Base-by-base conservation (phyloP, 2,888 invertebrate species). In the Caenorhabditis virilis region DNA sequence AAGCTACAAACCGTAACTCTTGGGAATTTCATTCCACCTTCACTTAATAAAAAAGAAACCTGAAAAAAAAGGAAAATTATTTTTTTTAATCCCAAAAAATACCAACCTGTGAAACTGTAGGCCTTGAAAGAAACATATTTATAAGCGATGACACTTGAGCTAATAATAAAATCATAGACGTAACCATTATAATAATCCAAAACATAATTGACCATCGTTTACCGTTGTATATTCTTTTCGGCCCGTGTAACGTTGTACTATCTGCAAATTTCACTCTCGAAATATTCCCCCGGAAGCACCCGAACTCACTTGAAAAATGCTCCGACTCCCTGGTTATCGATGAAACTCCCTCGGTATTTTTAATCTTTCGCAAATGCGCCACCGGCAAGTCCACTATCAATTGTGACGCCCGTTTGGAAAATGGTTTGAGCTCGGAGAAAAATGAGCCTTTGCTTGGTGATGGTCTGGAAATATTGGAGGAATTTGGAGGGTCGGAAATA, bases 191-290 rank as follows among this genome's bases (percentile, higher is more conserved):
- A n/a, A 66, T 36, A 2, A 71, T 56, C 79, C 79, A 79, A 41
- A 79, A 72, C n/a, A 60, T 64, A 13, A 58, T 54, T 15, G 69
- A 60, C 52, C 53, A 63, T 47, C 55, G 35, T 39, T 70, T 70
- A 13, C 73, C 70, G 30, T 62, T 49, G 64, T 78, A 79, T 41
- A 80, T 69, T 25, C 80, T 61, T 39, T 77, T 65, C 9, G 78
- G 74, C 30, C 80, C 80, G 60, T 80, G 81, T n/a, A 81, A 49
- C 26, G 80, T 77, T 11, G 80, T 77, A 9, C 77, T 76, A 26
- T 77, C 80, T 80, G 54, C 20, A 55, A 55, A 60, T 38, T 15
- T 3, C 7, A 15, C 11, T n/a, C 16, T n/a, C 3, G 25, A 11
- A 27, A 27, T 33, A 2, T n/a, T 46, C 25, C 3, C 6, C 6